Base-by-base conservation (phyloP, 1,140 invertebrate genomes). In the Diabrotica undecimpunctata region DNA sequence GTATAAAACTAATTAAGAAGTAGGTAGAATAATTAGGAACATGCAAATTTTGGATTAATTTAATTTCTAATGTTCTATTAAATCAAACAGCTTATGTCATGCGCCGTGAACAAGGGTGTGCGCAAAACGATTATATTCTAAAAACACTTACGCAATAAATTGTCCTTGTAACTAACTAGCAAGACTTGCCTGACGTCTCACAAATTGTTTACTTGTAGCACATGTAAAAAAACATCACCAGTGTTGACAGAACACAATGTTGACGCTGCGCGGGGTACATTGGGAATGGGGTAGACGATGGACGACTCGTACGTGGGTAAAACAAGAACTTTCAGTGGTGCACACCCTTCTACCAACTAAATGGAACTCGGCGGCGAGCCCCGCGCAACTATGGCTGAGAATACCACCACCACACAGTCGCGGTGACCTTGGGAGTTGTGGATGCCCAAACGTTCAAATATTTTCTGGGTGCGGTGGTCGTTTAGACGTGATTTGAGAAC, bases 341-440 rank as follows among this genome's bases (percentile, higher is more conserved):
- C 74, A 72, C 77, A 77, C 77, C 77, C 77, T 78, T 71, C 69
- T 73, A 74, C 67, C 70, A 75, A 78, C 77, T 78, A 77, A 77
- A 75, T 78, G 65, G 69, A 72, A 78, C 70, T 77, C 74, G 73
- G 67, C 41, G 53, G 62, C 66, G 64, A 69, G 74, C 75, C 75
- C 72, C 75, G 77, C 77, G 77, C 77, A 77, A 71, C 72, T 74
- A 69, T 70, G 70, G 76, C 76, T 77, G 69, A 75, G 74, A 74
- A 71, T 78, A 73, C 77, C 74, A 75, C 76, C 75, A 78, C 76
- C 68, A 72, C 74, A 64, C 68, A 61, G 69, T 66, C 68, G 72
- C 71, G 68, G 62, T 77, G 76, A 77, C 77, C 77, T 78, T 78
- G 76, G 73, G 71, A 70, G 70, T 74, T 72, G 76, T 77, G 76